Evolutionary conservation across 2,797 vertebrate genomes (phyloP).

Genomic region (Poecilia velifera): DNA sequence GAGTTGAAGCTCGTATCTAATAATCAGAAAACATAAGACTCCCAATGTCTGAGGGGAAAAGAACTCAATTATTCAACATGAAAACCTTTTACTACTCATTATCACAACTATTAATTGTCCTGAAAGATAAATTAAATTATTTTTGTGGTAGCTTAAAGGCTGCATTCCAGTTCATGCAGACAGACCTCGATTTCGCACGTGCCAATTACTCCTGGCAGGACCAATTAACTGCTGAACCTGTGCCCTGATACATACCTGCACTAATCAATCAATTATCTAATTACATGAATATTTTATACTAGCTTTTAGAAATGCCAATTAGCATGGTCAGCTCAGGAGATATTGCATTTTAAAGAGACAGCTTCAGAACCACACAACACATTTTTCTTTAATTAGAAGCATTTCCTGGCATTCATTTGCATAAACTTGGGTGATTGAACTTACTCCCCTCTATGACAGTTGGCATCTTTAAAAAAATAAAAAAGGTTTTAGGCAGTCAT

Average conservation of each 20-base stretch:
- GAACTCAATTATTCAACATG: neutral
- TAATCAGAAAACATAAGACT: neutral
- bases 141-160: constrained; percentile 32
- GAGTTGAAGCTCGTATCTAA: neutral
- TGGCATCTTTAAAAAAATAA: constrained; percentile 42
- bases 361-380: constrained; percentile 44
- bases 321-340: constrained; percentile 44
- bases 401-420: constrained; percentile 47
- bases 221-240: constrained; percentile 77
- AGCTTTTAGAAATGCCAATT: constrained; percentile 74
- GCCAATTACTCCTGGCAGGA: constrained; percentile 73
- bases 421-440: constrained; percentile 45
- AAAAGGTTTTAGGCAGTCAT: constrained; percentile 47
- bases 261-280: constrained; percentile 82
- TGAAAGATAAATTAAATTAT: constrained; percentile 38
- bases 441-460: constrained; percentile 50
- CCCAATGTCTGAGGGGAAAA: neutral
- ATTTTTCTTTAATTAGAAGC: constrained; percentile 47
- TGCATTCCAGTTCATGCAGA: constrained; percentile 42
- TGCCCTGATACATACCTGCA: constrained; percentile 67
- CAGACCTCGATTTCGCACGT: constrained; percentile 67
- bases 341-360: constrained; percentile 36
- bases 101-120: constrained; percentile 32
- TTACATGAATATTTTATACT: constrained; percentile 76
- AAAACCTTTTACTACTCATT: neutral